phyloP scores from a whole-genome alignment of 2,888 invertebrate species.

The Leptinotarsa rubiginosa region DNA sequence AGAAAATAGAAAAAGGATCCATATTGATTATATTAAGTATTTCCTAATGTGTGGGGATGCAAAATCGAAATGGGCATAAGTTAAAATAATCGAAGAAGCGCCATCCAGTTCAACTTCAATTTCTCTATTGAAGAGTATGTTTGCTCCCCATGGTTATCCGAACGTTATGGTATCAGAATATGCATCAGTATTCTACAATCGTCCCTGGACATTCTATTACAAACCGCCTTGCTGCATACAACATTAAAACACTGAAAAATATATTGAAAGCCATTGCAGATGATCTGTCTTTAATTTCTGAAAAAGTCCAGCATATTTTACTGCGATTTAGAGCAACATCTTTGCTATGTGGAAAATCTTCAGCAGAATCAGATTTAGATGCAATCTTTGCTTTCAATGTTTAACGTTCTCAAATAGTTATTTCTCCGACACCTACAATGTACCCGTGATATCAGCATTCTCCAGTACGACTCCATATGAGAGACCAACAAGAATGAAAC shows the following conservation, averaged over 20 bases:
- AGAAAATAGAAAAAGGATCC: too few species aligned
- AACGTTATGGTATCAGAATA: background rate
- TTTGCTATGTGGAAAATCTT: background rate
- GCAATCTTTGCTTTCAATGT: background rate
- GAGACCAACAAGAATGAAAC: background rate
- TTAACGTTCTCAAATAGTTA: background rate
- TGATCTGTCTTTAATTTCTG: background rate
- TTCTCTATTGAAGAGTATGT: too few species aligned
- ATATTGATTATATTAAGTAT: too few species aligned
- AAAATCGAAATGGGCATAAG: too few species aligned
- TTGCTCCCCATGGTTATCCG: too few species aligned
- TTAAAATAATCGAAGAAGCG: too few species aligned
- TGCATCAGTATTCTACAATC: background rate
- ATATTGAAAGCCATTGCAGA: background rate
- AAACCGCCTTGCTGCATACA: slow-evolving; percentile 9
- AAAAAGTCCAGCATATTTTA: background rate
- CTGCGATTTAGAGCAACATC: background rate
- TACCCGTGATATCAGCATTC: background rate
- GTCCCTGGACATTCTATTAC: background rate
- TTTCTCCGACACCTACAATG: background rate
- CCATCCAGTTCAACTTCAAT: too few species aligned
- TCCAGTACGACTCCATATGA: too few species aligned
- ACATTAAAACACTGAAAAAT: background rate
- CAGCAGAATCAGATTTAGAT: background rate
- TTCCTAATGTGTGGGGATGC: too few species aligned